Base-by-base conservation (phyloP, 2,888 invertebrate species). In the Aethes cnicana region DNA sequence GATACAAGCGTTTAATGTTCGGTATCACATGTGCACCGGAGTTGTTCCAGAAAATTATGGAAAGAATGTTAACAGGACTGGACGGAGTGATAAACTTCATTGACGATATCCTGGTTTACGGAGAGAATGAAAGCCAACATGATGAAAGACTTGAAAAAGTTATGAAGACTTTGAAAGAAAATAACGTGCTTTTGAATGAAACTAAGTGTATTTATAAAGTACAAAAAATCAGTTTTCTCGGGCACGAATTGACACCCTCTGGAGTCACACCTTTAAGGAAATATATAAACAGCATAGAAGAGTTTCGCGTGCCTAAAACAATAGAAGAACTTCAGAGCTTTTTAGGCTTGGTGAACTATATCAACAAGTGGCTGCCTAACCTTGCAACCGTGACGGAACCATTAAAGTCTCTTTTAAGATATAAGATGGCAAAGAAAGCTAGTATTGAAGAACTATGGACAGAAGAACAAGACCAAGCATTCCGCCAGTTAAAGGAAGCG, bases 1-100 rank as follows among this genome's bases (percentile, higher is more conserved):
- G 72, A 18, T 85, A 75, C 52, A 82, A 79, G 57, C 33, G 78
- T 8, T 21, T 79, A 4, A 73, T 74, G 69, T 80, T 79, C 53
- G 77, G 77, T 0, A 69, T 84, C 6, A 63, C 62, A 1, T 77
- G 76, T 41, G 86, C 86, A 3, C 74, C 77, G 0, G 85, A 59
- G 68, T 80, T 36, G 66, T 68, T 49, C 52, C 61, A 53, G n/a
- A n/a, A n/a, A n/a, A n/a, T n/a, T n/a, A n/a, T n/a, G n/a, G n/a
- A n/a, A n/a, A n/a, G n/a, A n/a, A 61, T 76, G 3, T 39, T 81
- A 3, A 28, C 32, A 35, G 62, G 58, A 6, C 69, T 72, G n/a
- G 56, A 66, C 26, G 70, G 73, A 1, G 66, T 62, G 1, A 44
- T 74, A n/a, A 76, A 75, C 30, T 66, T 72, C 21, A 70, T 70